phyloP scores from a whole-genome alignment of 2,113 vertebrate genomes.

The Sylvilagus bachmani region DNA sequence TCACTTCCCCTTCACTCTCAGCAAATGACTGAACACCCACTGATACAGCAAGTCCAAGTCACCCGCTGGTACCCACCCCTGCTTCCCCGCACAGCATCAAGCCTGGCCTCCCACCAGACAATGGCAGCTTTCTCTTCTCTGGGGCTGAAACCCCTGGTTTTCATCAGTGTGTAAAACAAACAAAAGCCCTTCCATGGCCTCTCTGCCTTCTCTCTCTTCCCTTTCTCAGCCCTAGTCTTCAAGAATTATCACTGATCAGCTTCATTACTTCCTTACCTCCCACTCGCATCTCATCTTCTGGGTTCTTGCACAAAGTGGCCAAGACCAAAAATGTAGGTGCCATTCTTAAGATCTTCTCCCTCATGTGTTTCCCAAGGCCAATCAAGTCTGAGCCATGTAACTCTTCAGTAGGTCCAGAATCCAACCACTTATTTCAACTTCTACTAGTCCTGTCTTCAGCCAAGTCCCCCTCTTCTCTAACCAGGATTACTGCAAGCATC shows the following conservation, averaged over 20 bases:
- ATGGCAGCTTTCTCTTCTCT: background rate
- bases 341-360: background rate
- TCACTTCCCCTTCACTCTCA: slow-evolving; percentile 50
- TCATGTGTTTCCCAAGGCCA: background rate
- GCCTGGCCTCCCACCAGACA: background rate
- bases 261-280: background rate
- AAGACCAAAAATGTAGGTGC: background rate
- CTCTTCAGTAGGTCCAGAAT: background rate
- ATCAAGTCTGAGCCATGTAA: background rate
- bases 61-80: background rate
- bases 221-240: background rate
- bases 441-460: background rate
- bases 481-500: background rate
- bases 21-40: slow-evolving; percentile 57
- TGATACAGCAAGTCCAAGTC: background rate
- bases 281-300: background rate
- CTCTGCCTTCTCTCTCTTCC: background rate
- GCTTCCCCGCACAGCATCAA: background rate
- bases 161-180: background rate
- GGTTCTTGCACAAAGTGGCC: background rate
- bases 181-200: background rate
- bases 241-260: background rate
- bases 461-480: background rate
- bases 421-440: background rate
- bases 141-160: background rate